phyloP scores from a whole-genome alignment of 2,113 vertebrate species.

The Prolemur simus region DNA sequence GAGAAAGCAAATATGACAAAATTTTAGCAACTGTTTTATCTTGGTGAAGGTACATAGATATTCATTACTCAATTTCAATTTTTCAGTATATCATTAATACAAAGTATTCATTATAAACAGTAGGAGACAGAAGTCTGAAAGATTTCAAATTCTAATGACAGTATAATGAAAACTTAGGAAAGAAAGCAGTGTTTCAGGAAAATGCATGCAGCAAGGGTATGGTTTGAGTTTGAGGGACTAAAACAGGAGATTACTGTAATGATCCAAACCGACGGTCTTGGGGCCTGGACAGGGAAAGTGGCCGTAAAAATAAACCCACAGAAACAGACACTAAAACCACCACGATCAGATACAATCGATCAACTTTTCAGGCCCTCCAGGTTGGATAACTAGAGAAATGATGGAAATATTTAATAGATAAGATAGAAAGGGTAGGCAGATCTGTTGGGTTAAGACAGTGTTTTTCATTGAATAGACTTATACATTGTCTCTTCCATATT shows the following conservation, averaged over 20 bases:
- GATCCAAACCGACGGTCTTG: background rate
- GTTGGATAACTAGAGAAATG: background rate
- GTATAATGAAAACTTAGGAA: background rate
- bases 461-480: background rate
- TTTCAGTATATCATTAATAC: background rate
- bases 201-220: background rate
- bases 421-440: background rate
- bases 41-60: background rate
- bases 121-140: background rate
- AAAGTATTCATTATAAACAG: background rate
- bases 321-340: background rate
- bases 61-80: background rate
- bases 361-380: background rate
- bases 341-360: background rate
- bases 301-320: background rate
- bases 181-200: background rate
- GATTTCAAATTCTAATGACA: background rate
- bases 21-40: background rate
- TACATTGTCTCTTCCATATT: background rate
- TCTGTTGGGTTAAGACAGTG: background rate
- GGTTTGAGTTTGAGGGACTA: background rate
- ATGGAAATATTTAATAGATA: background rate
- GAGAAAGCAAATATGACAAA: background rate
- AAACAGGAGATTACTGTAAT: background rate
- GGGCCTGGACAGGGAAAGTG: background rate